These are phyloP conservation scores for Coryphaenoides rupestris DNA, from an alignment of 2,113 vertebrate species.

Conservation along the genomic window DNA sequence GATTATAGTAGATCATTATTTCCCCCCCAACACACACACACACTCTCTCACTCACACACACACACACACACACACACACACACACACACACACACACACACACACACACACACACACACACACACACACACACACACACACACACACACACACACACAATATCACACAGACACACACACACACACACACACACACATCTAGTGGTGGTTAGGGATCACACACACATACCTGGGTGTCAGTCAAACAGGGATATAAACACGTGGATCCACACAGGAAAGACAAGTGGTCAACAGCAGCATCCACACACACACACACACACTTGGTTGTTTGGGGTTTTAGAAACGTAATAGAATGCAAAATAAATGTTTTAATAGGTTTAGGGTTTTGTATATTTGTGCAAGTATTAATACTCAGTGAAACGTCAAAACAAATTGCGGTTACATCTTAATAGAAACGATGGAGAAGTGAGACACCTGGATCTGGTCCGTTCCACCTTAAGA, in stretches of 20 bases:
- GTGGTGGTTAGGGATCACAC: not conserved
- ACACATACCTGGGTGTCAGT: not conserved
- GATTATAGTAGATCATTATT: too few species aligned
- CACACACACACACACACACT: not conserved
- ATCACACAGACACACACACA: too few species aligned
- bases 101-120: conserved; percentile 12
- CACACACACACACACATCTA: conserved; percentile 16
- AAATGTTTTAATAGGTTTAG: not conserved
- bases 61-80: too few species aligned
- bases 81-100: conserved; percentile 17
- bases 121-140: conserved; percentile 1
- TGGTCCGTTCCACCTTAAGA: conserved; percentile 71
- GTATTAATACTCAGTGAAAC: not conserved
- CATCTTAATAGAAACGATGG: not conserved
- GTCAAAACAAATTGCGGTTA: not conserved
- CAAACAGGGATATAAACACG: not conserved
- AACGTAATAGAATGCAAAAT: too few species aligned
- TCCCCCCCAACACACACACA: too few species aligned
- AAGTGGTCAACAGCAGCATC: not conserved
- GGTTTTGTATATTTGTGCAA: not conserved
- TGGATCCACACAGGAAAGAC: too few species aligned
- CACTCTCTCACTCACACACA: too few species aligned
- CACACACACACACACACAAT: too few species aligned
- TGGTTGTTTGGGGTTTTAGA: too few species aligned
- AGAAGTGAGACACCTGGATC: not conserved